Evolutionary conservation across 2,797 vertebrate genomes (phyloP).

Genomic region (Poecilia velifera): DNA sequence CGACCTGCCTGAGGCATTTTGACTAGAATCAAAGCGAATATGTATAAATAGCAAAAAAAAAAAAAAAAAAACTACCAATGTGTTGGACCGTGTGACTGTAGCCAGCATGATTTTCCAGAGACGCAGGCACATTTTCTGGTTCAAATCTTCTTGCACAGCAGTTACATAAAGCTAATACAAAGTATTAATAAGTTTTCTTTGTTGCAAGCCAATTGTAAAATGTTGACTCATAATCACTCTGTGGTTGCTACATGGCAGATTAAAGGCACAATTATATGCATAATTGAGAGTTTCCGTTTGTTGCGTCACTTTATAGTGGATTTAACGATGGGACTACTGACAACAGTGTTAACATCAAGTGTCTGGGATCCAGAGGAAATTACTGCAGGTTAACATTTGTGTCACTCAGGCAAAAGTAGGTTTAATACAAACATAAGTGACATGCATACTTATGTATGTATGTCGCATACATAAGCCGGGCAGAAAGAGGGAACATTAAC

Average conservation of each 20-base stretch:
- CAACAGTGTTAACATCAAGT: conserved; percentile 1
- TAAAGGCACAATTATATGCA: conserved; percentile 15
- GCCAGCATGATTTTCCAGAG: conserved; percentile 21
- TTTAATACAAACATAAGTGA: conserved; percentile 19
- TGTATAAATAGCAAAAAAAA: conserved; percentile 9
- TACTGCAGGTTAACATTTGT: not conserved
- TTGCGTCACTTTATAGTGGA: conserved; percentile 10
- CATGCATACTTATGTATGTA: not conserved
- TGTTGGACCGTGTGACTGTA: conserved; percentile 8
- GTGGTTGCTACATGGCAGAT: conserved; percentile 8
- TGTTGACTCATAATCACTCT: conserved; percentile 5
- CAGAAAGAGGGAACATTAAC: conserved; percentile 19
- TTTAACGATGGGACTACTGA: conserved; percentile 7
- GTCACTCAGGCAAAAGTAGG: not conserved
- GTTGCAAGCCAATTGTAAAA: conserved; percentile 19
- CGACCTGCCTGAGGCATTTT: conserved; percentile 22
- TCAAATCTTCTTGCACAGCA: conserved; percentile 17
- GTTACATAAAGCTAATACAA: conserved; percentile 18
- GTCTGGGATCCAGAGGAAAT: conserved; percentile 16
- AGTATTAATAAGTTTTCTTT: conserved; percentile 9
- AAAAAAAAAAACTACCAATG: not conserved
- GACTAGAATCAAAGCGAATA: conserved; percentile 25
- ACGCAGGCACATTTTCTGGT: conserved; percentile 33
- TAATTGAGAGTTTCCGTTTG: conserved; percentile 5
- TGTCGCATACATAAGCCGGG: conserved; percentile 17